phyloP scores from a whole-genome alignment of 2,113 vertebrate genomes.

The Nycticorax nycticorax region DNA sequence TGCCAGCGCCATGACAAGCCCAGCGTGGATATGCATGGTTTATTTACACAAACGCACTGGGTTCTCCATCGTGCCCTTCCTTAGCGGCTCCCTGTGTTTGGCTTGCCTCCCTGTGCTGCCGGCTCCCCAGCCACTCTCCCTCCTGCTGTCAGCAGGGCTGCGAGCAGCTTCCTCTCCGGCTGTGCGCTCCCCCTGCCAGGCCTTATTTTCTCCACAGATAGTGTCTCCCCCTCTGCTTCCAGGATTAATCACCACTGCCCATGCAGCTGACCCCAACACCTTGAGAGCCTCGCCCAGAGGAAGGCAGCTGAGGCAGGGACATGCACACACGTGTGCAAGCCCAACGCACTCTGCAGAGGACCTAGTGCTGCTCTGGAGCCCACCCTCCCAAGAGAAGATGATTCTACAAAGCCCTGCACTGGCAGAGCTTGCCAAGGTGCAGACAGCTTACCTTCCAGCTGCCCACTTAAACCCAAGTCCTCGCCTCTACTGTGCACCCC shows the following conservation, averaged over 20 bases:
- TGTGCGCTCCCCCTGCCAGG: background rate
- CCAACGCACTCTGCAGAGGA: background rate
- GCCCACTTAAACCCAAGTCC: background rate
- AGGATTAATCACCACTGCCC: background rate
- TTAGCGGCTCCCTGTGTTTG: background rate
- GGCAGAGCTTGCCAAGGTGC: background rate
- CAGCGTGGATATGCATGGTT: background rate
- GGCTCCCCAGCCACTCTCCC: background rate
- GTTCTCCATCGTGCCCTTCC: background rate
- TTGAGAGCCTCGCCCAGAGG: background rate
- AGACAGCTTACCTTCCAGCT: background rate
- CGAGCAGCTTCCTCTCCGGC: slow-evolving; percentile 17
- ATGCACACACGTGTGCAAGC: rapidly evolving
- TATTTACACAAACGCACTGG: background rate
- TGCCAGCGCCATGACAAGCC: background rate
- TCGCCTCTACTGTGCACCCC: background rate
- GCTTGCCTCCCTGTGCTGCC: rapidly evolving
- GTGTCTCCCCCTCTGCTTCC: background rate
- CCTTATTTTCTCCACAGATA: background rate
- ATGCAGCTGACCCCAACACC: background rate
- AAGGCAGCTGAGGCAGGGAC: background rate
- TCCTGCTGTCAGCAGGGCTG: background rate
- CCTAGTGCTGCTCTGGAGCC: background rate
- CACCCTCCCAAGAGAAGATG: background rate
- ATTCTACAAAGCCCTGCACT: background rate